These are phyloP conservation scores for Rhabdornis inornatus DNA, from an alignment of 2,113 vertebrate species.

Conservation along the genomic window DNA sequence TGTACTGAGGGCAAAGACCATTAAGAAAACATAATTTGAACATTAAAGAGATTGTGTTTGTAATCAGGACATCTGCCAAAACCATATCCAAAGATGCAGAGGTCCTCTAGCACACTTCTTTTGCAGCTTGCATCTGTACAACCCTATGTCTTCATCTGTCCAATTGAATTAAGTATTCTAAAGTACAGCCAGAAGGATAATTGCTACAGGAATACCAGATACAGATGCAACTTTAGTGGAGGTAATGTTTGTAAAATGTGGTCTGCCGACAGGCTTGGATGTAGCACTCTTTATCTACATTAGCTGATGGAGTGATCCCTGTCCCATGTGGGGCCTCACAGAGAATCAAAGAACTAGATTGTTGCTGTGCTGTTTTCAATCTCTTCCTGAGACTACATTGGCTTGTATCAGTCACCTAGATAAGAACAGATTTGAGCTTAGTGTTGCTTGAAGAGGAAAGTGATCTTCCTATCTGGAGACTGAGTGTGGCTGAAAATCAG, in stretches of 20 bases:
- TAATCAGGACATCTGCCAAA: slow-evolving; percentile 33
- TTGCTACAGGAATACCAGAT: background rate
- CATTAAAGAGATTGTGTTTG: slow-evolving; percentile 27
- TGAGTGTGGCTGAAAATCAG: background rate
- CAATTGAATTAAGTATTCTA: background rate
- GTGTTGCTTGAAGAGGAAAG: background rate
- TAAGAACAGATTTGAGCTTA: background rate
- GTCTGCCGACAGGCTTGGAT: background rate
- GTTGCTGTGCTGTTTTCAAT: background rate
- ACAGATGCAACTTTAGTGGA: background rate
- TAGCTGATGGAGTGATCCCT: background rate
- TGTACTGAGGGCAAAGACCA: slow-evolving; percentile 10
- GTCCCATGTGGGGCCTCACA: background rate
- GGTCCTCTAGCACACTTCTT: background rate
- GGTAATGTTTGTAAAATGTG: background rate
- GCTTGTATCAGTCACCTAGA: background rate
- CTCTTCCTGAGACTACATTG: background rate
- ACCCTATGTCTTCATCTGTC: background rate
- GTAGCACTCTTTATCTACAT: background rate
- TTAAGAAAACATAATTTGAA: slow-evolving; percentile 40
- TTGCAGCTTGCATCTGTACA: background rate
- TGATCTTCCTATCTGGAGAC: background rate
- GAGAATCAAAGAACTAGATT: background rate
- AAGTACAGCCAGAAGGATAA: background rate
- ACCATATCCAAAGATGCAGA: background rate